phyloP scores from a whole-genome alignment of 2,797 vertebrate species.

The Falco concolor region DNA sequence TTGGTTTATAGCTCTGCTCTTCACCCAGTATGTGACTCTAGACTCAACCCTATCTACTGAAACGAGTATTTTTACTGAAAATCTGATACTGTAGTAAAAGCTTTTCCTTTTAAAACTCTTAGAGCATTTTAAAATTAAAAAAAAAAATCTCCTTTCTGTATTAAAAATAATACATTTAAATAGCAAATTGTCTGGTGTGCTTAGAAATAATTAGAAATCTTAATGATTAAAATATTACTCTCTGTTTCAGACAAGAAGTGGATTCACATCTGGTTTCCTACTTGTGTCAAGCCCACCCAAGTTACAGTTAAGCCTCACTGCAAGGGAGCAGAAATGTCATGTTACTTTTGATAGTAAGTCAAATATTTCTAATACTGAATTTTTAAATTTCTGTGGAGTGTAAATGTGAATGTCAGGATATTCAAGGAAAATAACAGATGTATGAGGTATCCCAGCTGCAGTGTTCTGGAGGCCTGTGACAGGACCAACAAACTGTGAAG shows the following conservation, averaged over 20 bases:
- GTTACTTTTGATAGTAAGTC: neutral
- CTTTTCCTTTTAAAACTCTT: neutral
- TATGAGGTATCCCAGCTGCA: fast-evolving
- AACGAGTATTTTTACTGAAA: neutral
- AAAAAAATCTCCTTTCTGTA: neutral
- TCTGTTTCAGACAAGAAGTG: neutral
- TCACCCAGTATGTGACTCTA: neutral
- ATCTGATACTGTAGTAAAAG: neutral
- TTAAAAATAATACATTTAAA: neutral
- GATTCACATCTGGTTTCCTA: neutral
- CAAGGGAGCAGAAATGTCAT: neutral
- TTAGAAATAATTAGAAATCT: neutral
- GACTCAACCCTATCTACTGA: neutral
- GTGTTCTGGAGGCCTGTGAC: neutral
- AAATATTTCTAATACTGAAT: neutral
- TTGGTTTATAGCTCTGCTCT: neutral
- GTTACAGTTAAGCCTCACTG: neutral
- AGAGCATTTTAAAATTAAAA: neutral
- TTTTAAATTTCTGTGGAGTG: neutral
- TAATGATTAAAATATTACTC: neutral
- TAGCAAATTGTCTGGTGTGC: neutral
- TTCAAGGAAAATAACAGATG: neutral
- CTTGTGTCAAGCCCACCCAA: neutral
- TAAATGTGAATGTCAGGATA: neutral
- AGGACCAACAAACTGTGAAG: neutral